Evolutionary conservation across 2,888 invertebrate genomes (phyloP).

Genomic region (Apeira syringaria): DNA sequence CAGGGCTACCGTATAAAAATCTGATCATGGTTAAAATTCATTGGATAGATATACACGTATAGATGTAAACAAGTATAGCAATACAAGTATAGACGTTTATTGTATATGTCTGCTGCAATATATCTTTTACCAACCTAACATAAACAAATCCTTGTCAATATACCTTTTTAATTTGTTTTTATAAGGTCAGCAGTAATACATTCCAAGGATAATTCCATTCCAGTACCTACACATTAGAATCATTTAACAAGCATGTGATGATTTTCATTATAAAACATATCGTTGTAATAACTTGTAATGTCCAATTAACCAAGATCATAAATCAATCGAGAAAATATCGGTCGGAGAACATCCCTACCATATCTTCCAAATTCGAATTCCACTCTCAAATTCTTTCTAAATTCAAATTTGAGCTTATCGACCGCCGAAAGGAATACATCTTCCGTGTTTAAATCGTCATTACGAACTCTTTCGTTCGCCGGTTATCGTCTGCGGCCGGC

Average conservation of each 20-base stretch:
- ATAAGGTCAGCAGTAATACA: too few relatives aligned
- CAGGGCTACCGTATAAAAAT: too few relatives aligned
- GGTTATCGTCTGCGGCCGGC: slow-evolving; percentile 76
- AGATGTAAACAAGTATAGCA: too few relatives aligned
- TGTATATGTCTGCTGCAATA: too few relatives aligned
- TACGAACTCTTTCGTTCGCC: slow-evolving; percentile 80
- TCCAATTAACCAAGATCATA: slow-evolving; percentile 17
- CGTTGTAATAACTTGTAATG: slow-evolving; percentile 13
- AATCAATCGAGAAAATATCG: slow-evolving; percentile 26
- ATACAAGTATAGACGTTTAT: too few relatives aligned
- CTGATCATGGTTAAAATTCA: too few relatives aligned
- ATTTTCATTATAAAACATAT: slow-evolving; percentile 10
- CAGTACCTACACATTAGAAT: slow-evolving; percentile 6
- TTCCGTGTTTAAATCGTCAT: slow-evolving; percentile 83
- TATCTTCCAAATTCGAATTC: slow-evolving; percentile 57
- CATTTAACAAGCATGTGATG: slow-evolving; percentile 8
- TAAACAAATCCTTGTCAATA: too few relatives aligned
- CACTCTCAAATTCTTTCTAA: slow-evolving; percentile 65
- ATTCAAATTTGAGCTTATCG: slow-evolving; percentile 74
- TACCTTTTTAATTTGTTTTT: not conserved
- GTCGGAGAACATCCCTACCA: slow-evolving; percentile 50
- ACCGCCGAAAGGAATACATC: slow-evolving; percentile 76
- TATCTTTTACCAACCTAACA: too few relatives aligned
- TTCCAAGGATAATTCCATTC: too few relatives aligned
- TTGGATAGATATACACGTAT: too few relatives aligned